Evolutionary conservation across 2,888 invertebrate genomes (phyloP), one percentile per base, ranked within the genome.

Genomic region (Incurvaria masculella): DNA sequence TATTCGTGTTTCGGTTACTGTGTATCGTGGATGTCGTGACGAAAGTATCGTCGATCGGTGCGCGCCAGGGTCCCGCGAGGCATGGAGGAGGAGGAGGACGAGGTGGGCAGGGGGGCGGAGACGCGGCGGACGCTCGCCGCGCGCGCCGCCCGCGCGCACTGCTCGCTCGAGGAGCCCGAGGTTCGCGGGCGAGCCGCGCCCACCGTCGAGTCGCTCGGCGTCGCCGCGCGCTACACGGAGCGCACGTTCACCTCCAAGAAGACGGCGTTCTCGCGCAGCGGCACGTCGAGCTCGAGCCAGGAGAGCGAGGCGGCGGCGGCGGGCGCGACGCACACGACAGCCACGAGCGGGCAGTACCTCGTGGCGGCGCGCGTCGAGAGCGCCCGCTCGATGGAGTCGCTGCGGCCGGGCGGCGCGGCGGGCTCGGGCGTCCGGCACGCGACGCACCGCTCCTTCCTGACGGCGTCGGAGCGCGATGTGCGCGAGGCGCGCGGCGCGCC

Each of bases 351-450:
- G 17, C 81, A 83, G 53, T 83, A 79, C 58, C 63, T 84, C 50
- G 78, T 72, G 8, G 81, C 82, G 1, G 68, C 75, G 18, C 68
- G 81, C 51, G 81, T 81, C 6, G 82, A 84, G 62, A 79, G 83
- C 1, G 82, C 86, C 44, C 80, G 84, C 50, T 87, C 87, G 20
- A 88, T 88, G 87, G 88, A 88, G 62, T 85, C 86, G 59, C 78
- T 87, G 57, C 76, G 86, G 59, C 81, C 81, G 46, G 72, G 79
- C 49, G 78, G 78, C 56, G 82, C 82, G 53, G 56, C 59, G 10
- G 64, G 75, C 38, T 74, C 78, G 21, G 80, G 82, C 46, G 71
- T 72, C 52, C 73, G 79, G 47, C 33, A 33, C 33, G 33, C 33
- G 3, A 59, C 71, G 38, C 82, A 83, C 52, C 78, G 84, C 53